Evolutionary conservation across 37 sponge, comb jelly and placozoan genomes (phyloP), one percentile per base, ranked within the genome.

Genomic region (Ephydatia muelleri): DNA sequence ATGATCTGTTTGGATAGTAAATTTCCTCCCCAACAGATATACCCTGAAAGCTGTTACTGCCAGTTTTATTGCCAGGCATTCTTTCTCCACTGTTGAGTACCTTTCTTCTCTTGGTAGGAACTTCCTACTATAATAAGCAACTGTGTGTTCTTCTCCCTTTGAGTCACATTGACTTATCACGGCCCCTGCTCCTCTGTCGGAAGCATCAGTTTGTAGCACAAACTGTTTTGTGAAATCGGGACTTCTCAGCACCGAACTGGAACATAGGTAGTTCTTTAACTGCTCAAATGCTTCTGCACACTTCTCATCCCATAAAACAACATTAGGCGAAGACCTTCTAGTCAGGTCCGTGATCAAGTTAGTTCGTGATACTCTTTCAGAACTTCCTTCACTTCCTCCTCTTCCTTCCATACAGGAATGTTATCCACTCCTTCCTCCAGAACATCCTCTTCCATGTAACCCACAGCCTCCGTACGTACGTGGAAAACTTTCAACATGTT

Each of bases 61-160:
- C 64, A 36, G 38, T 35, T 68, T 80, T 34, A 74, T 31, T 9
- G 84, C 75, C 6, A 83, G 84, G 38, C 84, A 83, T 39, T 82
- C 75, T 37, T 83, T 83, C 67, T 83, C 84, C 30, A 83, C 49
- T 5, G 84, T 77, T 2, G 78, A 68, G 70, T 76, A 76, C 16
- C 43, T 32, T 0, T 38, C 40, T 5, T n/a, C n/a, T n/a, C n/a
- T n/a, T n/a, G n/a, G n/a, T n/a, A 84, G 48, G 26, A 84, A 32
- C 48, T 84, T 84, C 43, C 85, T 67, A 37, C 78, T 78, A 30
- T 40, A 78, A 36, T 65, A 84, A 38, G 85, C 85, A 26, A 84
- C 71, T 67, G 85, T 77, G 47, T 77, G 85, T 13, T 84, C 85
- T 28, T 65, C 85, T 34, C 80, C 86, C 65, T 78, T 66, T 3